Evolutionary conservation across 1,140 invertebrate species (phyloP).

Genomic region (Eumaeus atala): DNA sequence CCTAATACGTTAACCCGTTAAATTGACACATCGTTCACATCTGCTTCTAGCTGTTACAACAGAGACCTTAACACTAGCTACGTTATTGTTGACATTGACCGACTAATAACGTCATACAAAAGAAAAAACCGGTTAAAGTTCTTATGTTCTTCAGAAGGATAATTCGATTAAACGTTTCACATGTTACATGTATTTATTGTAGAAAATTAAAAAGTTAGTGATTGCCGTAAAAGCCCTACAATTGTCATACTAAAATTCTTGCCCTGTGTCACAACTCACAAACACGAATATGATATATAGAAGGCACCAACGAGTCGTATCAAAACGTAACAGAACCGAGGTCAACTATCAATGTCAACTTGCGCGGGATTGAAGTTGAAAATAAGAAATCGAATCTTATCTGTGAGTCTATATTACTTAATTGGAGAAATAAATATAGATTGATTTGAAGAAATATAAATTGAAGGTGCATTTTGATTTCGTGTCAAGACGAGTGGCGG

Average conservation of each 20-base stretch:
- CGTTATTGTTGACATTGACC: conserved; percentile 47
- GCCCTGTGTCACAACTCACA: too few species aligned
- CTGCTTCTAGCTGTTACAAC: conserved; percentile 23
- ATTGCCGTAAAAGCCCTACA: too few species aligned
- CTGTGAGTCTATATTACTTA: too few species aligned
- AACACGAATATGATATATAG: neutral
- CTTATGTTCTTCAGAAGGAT: conserved; percentile 7
- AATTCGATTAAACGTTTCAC: neutral
- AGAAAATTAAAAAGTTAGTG: too few species aligned
- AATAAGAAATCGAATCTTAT: too few species aligned
- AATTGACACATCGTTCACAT: conserved; percentile 26
- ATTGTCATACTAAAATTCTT: too few species aligned
- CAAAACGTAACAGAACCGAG: conserved; percentile 1
- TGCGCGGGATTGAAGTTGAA: too few species aligned
- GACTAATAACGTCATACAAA: conserved; percentile 24
- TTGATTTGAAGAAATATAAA: too few species aligned
- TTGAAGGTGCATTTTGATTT: too few species aligned
- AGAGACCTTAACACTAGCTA: conserved; percentile 18
- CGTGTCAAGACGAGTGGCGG: too few species aligned
- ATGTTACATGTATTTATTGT: too few species aligned
- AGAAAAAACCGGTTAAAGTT: conserved; percentile 13
- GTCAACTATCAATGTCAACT: neutral
- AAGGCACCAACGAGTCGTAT: neutral
- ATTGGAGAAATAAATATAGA: too few species aligned
- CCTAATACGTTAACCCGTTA: conserved; percentile 41